Conservation (phyloP, 2,113 vertebrate species). For the Tragelaphus buxtoni region DNA sequence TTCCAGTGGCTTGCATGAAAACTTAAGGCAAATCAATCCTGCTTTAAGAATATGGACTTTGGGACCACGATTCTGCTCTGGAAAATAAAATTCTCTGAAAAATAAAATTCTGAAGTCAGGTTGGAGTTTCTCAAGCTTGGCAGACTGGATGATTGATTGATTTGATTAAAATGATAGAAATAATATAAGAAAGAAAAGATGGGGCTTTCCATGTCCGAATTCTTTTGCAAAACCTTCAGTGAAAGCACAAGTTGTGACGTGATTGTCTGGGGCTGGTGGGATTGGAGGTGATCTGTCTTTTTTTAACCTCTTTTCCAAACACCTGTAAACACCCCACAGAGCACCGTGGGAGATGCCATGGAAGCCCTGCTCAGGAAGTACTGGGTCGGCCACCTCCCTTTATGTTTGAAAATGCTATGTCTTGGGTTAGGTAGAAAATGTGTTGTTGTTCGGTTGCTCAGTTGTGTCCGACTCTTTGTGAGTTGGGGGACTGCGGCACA, state of each 20-base stretch:
- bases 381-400: neutral
- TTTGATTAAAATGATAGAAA: neutral
- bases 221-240: neutral
- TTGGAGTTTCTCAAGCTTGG: neutral
- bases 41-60: neutral
- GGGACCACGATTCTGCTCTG: too few species aligned
- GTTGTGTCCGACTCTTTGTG: neutral
- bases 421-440: accelerated
- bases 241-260: accelerated
- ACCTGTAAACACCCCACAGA: accelerated
- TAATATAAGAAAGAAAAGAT: neutral
- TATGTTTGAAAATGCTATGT: neutral
- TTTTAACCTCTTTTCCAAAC: neutral
- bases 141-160: neutral
- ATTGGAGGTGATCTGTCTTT: too few species aligned
- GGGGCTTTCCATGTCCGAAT: accelerated
- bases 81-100: neutral
- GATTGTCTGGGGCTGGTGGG: too few species aligned
- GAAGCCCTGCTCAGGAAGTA: neutral
- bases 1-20: accelerated
- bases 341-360: accelerated
- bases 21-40: neutral
- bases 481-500: accelerated
- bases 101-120: neutral
- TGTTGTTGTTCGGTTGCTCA: neutral